Percentiles rank a stretch among this genome's conserved stretches.
These are phyloP conservation scores for Tryphoninae sp. DNA, from an alignment of 2,888 invertebrate genomes.

Conservation along the genomic window DNA sequence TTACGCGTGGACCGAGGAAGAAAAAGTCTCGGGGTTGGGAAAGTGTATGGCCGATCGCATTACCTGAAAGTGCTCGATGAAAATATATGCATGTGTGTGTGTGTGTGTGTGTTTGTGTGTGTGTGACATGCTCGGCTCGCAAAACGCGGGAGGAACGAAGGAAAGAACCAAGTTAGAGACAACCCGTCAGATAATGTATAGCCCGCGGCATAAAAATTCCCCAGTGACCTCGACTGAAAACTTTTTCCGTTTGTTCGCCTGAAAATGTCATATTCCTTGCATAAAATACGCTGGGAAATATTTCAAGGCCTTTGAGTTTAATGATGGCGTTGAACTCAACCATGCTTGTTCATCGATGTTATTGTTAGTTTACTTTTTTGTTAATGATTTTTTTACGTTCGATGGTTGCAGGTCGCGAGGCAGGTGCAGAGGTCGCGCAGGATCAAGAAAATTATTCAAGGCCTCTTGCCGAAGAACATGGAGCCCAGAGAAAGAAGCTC, in stretches of 20 bases:
- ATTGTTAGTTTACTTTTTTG: constrained; percentile 13
- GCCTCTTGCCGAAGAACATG: constrained; percentile 80
- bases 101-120: background rate
- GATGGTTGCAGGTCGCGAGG: constrained; percentile 75
- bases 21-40: constrained; percentile 46
- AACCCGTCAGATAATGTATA: constrained; percentile 22
- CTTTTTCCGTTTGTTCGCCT: constrained; percentile 28
- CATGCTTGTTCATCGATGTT: background rate
- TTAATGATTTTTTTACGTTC: constrained; percentile 20
- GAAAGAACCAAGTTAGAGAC: constrained; percentile 38
- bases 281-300: constrained; percentile 22
- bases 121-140: background rate
- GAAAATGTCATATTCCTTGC: constrained; percentile 36
- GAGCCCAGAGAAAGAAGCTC: constrained; percentile 76
- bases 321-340: constrained; percentile 1
- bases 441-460: constrained; percentile 79
- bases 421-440: constrained; percentile 79
- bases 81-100: constrained; percentile 1
- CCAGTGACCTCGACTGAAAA: constrained; percentile 25
- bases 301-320: constrained; percentile 5
- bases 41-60: constrained; percentile 56
- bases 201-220: constrained; percentile 30
- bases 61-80: constrained; percentile 56
- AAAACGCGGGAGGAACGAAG: constrained; percentile 8
- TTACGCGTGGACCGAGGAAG: constrained; percentile 11